These are phyloP conservation scores for Pogonomyrmex barbatus DNA, from an alignment of 1,140 invertebrate species.

Conservation along the genomic window DNA sequence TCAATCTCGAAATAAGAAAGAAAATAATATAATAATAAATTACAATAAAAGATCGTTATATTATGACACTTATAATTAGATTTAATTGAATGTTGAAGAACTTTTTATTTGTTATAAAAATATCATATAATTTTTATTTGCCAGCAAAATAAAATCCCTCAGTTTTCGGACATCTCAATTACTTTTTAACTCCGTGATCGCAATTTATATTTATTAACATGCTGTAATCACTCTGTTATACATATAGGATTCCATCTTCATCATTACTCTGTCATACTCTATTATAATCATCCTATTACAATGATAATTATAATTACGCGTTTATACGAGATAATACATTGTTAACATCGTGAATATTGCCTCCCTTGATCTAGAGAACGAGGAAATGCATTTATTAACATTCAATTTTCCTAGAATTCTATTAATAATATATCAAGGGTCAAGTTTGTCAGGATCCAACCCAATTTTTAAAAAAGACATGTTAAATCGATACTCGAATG, in stretches of 20 bases:
- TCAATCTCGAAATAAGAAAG: background rate
- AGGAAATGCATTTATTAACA: background rate
- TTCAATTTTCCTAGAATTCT: background rate
- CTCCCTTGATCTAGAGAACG: background rate
- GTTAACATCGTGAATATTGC: slow-evolving; percentile 9
- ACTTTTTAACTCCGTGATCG: background rate
- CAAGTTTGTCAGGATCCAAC: background rate
- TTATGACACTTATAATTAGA: background rate
- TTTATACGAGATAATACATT: slow-evolving; percentile 1
- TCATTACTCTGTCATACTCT: background rate
- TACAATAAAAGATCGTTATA: background rate
- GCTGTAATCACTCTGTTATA: background rate
- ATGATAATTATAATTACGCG: slow-evolving; percentile 19
- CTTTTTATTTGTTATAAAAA: background rate
- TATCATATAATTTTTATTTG: background rate
- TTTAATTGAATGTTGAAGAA: background rate
- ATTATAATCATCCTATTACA: slow-evolving; percentile 8
- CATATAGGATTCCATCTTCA: background rate
- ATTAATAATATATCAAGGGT: background rate
- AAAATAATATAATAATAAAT: background rate
- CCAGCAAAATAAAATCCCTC: background rate
- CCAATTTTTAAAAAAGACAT: background rate
- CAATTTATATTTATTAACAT: slow-evolving; percentile 3
- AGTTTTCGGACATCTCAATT: background rate
- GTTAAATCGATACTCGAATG: no score